Base-by-base conservation (phyloP, 2,113 vertebrate species). In the Sinocyclocheilus anophthalmus region DNA sequence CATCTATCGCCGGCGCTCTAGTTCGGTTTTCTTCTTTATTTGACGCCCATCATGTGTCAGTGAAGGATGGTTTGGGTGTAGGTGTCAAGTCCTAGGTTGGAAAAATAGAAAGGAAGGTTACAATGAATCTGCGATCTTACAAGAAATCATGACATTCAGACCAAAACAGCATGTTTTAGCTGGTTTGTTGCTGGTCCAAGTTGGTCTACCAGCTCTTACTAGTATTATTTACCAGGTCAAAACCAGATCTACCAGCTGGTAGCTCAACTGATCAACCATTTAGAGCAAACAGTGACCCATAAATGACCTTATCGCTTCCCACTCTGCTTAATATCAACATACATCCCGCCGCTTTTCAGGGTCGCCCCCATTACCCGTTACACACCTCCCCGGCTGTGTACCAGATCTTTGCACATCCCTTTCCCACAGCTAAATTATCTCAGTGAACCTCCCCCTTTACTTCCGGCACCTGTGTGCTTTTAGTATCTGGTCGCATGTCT, bases 31-130 rank as follows among this genome's bases (percentile, higher is more conserved):
- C 48, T 73, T 75, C 65, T 73, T 88, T 91, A 88, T 88, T 89
- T 89, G 90, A 87, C 91, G 91, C 88, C 91, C 91, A 94, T 96
- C 95, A 95, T 93, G 95, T 96, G 95, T 95, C 95, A 94, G 84
- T 94, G 91, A 96, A 96, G 93, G 95, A 95, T 93, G 95, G 94
- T 94, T 96, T 97, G 87, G 96, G 96, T 94, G 96, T 96, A 53
- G 96, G 96, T 91, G 96, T 96, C 91, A 93, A 93, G 92, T 95
- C 96, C 95, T 98, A 20, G 81, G 91, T 86, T 90, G 14, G 76
- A 91, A 9, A 92, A 70, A 92, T 10, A 48, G 13, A 90, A 83
- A 87, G 5, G 72, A 0, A 70, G 33, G 12, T 53, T 45, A 16
- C 30, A 26, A 83, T 81, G 86, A 55, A 18, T 55, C 16, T 63